These are phyloP conservation scores for Eurystomus glaucurus DNA, from an alignment of 2,797 vertebrate species.

Conservation along the genomic window DNA sequence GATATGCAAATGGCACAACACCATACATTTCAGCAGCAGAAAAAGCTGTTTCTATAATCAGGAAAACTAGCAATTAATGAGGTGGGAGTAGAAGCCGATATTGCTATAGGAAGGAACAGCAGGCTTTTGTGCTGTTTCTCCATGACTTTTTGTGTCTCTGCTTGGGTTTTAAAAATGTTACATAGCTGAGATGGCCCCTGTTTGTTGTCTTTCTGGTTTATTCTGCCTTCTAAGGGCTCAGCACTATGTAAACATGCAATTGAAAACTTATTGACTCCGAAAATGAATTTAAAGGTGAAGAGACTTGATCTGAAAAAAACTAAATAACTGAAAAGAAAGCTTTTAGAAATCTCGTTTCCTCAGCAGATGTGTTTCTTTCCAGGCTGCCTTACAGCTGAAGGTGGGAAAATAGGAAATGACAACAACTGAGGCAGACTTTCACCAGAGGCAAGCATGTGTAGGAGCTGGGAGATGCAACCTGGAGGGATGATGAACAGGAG, in stretches of 20 bases:
- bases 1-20: conserved; percentile 39
- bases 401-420: background rate
- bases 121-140: conserved; percentile 14
- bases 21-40: conserved; percentile 52
- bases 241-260: background rate
- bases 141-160: background rate
- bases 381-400: background rate
- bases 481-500: background rate
- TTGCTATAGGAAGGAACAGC: conserved; percentile 35
- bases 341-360: background rate
- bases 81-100: conserved; percentile 62
- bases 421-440: background rate
- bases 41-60: conserved; percentile 73
- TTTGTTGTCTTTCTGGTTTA: background rate
- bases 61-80: conserved; percentile 76
- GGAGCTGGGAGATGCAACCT: background rate
- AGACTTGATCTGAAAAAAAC: background rate
- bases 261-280: background rate
- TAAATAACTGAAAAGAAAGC: background rate
- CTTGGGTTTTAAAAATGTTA: background rate
- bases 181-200: fast-evolving
- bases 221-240: conserved; percentile 3
- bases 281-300: background rate
- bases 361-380: background rate
- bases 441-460: background rate